A percentile compares a stretch with the other conserved stretches of the same genome.
These are phyloP conservation scores for Germaria angustata DNA, from an alignment of 2,888 invertebrate genomes.

Conservation along the genomic window DNA sequence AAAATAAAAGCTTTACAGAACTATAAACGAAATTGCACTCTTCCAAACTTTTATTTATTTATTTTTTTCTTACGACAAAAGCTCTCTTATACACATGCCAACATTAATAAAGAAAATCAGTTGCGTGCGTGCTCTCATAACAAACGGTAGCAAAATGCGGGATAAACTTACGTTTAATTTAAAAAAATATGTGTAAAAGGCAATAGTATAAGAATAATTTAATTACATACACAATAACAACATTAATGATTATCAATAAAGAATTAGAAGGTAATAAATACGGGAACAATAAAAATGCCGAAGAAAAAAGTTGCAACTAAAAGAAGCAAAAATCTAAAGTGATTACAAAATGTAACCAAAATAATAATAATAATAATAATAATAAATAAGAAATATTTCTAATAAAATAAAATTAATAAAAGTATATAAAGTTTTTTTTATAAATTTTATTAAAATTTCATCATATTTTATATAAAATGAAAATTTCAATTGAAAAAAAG, in stretches of 20 bases:
- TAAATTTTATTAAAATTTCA: too few species aligned
- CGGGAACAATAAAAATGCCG: too few species aligned
- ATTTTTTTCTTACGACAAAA: constrained; percentile 6
- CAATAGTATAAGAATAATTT: neutral
- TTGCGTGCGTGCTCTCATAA: constrained; percentile 61
- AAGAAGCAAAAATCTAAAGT: neutral
- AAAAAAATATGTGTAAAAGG: neutral
- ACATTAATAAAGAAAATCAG: constrained; percentile 39
- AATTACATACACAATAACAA: neutral
- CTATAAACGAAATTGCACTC: constrained; percentile 16
- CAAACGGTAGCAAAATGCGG: constrained; percentile 43
- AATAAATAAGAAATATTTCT: too few species aligned
- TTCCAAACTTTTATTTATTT: too few species aligned
- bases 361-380: too few species aligned
- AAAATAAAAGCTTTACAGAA: neutral
- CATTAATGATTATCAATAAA: too few species aligned
- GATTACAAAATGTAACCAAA: neutral
- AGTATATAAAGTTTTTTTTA: too few species aligned
- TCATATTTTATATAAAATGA: too few species aligned
- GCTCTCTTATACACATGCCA: constrained; percentile 30
- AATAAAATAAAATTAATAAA: neutral
- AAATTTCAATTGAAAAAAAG: neutral
- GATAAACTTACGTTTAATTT: neutral
- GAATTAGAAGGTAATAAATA: too few species aligned
- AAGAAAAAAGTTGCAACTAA: neutral